Evolutionary conservation across 1,140 invertebrate genomes (phyloP).

Genomic region (Saccostrea cuccullata): DNA sequence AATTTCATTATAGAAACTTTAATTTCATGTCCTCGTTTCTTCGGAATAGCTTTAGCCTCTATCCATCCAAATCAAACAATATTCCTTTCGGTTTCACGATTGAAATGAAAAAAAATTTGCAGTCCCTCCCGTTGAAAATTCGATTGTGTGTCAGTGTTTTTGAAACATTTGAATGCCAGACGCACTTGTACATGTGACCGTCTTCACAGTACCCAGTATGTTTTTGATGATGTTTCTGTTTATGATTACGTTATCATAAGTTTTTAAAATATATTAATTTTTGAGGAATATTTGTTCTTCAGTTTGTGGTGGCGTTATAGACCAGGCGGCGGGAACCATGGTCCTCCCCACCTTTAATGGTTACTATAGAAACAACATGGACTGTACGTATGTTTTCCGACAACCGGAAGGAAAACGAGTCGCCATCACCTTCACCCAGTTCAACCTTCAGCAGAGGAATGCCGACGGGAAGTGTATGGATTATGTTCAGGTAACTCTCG

Average conservation of each 20-base stretch:
- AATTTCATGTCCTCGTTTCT: too few relatives aligned
- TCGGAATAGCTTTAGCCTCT: too few relatives aligned
- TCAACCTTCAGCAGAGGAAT: neutral
- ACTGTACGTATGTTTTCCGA: constrained; percentile 9
- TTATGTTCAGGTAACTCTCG: neutral
- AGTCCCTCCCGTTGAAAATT: too few relatives aligned
- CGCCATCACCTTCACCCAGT: constrained; percentile 24
- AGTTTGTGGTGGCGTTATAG: constrained; percentile 18
- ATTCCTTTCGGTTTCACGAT: too few relatives aligned
- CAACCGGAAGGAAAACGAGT: constrained; percentile 26
- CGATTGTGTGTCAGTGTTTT: too few relatives aligned
- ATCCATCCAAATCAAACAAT: too few relatives aligned
- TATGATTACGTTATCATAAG: neutral
- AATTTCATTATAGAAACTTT: too few relatives aligned
- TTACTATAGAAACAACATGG: constrained; percentile 33
- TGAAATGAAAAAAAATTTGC: too few relatives aligned
- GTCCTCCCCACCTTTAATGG: neutral
- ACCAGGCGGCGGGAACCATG: constrained; percentile 3
- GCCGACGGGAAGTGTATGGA: constrained; percentile 9
- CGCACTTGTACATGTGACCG: neutral
- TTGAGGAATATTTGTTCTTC: neutral
- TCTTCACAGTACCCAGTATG: neutral
- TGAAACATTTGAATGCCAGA: neutral
- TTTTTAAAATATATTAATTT: too few relatives aligned
- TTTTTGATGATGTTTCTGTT: neutral